Conservation (phyloP, 1,140 invertebrate species). For the Nixonia krombeini region DNA sequence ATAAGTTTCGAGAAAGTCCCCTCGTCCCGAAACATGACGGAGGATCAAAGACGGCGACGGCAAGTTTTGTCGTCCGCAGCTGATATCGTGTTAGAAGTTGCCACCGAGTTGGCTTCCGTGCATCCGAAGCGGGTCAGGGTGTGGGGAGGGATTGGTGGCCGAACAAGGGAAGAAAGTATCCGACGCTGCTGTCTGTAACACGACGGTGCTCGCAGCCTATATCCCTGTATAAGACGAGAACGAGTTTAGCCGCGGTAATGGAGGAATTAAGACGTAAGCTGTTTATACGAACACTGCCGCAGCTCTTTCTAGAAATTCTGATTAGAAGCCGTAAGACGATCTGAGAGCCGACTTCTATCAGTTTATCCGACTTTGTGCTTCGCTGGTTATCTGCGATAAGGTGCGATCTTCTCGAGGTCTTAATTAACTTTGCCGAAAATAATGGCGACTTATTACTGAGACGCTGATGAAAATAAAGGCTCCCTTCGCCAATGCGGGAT, state of each 20-base stretch:
- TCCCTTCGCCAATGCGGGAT: neutral
- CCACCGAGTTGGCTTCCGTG: conserved; percentile 15
- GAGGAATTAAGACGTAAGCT: conserved; percentile 51
- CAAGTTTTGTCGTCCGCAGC: conserved; percentile 38
- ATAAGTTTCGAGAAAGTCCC: conserved; percentile 6
- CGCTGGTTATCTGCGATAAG: conserved; percentile 40
- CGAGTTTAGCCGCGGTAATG: conserved; percentile 44
- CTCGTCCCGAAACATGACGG: conserved; percentile 14
- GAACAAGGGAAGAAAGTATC: conserved; percentile 9
- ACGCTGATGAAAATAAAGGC: conserved; percentile 28
- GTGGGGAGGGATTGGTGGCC: neutral
- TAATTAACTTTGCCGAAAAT: conserved; percentile 46
- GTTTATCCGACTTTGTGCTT: conserved; percentile 43
- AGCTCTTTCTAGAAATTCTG: conserved; percentile 37
- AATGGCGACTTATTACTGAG: conserved; percentile 31
- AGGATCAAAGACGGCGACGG: conserved; percentile 26
- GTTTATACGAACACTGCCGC: conserved; percentile 43
- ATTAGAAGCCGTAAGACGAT: conserved; percentile 43
- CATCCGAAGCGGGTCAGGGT: neutral
- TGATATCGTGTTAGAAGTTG: conserved; percentile 45
- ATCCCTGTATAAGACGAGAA: conserved; percentile 36
- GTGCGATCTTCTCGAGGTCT: conserved; percentile 27
- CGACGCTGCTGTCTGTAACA: conserved; percentile 22
- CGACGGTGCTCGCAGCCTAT: conserved; percentile 15
- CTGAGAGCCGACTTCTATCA: conserved; percentile 26